Evolutionary conservation across 2,888 invertebrate genomes (phyloP).

Genomic region (Polyommatus iphigenia): DNA sequence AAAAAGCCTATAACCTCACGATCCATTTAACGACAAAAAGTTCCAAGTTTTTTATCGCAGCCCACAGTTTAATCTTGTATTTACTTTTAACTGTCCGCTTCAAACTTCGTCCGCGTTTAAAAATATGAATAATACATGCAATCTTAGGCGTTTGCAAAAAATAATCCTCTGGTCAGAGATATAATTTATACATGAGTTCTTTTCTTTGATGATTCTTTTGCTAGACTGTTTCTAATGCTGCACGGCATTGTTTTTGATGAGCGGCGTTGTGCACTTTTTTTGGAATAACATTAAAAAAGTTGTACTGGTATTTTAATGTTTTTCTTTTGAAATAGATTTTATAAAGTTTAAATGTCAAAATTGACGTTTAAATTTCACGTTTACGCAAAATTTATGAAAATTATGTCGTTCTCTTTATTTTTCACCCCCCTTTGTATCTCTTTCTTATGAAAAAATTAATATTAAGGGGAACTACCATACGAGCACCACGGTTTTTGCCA

Average conservation of each 20-base stretch:
- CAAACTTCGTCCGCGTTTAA: conserved; percentile 2
- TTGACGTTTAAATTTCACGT: no score
- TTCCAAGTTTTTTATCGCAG: conserved; percentile 8
- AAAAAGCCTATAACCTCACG: background rate
- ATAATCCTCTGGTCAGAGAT: background rate
- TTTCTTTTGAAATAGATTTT: no score
- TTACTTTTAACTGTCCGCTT: conserved; percentile 8
- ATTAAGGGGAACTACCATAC: background rate
- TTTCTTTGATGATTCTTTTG: background rate
- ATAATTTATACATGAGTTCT: conserved; percentile 19
- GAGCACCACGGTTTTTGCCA: no score
- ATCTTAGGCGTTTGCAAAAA: conserved; percentile 11
- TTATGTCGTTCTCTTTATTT: no score
- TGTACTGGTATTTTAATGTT: no score
- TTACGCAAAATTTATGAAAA: no score
- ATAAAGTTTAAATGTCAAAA: no score
- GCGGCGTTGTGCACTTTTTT: no score
- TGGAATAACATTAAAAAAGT: background rate
- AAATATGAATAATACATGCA: conserved; percentile 18
- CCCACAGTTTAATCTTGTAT: conserved; percentile 4
- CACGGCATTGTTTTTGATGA: background rate
- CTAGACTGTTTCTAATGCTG: background rate
- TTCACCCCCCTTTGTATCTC: no score
- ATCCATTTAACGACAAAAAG: background rate
- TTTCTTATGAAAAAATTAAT: no score